Base-by-base conservation (phyloP, 1,140 invertebrate genomes). In the Andrena cerasifolii region DNA sequence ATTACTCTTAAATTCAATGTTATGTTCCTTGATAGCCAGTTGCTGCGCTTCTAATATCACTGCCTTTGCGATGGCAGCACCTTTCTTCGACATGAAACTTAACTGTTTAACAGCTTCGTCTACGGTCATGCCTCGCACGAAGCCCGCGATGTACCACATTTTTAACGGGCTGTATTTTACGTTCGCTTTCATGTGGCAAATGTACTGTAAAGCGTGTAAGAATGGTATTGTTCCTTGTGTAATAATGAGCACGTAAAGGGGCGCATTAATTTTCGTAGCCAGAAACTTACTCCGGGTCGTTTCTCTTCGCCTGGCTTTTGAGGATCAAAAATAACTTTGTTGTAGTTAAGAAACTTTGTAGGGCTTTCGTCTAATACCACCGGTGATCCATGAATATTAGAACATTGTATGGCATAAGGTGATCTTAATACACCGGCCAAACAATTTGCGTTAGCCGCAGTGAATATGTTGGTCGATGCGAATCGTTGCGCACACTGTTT, bases 1-100 rank as follows among this genome's bases (percentile, higher is more conserved):
- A 93, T 99, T 99, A 88, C 96, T 98, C 89, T 95, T 96, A 92
- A 96, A 99, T 93, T 99, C 98, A 40, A 99, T 97, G 94, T 99
- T 97, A 88, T 99, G 98, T 33, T 97, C 90, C 83, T 95, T 94
- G 2, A 99, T 95, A 58, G 98, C 98, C 78, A 97, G 90, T 86
- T 97, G 94, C 89, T 97, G 97, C 4, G 98, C 98, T 94, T 99
- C 98, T 74, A 97, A 89, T 76, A 98, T 94, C 14, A 96, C 94
- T 89, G 98, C 95, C 90, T 96, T 96, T 0, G 96, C 95, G 91
- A 95, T 94, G 33, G 90, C 91, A 53, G 96, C 96, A 56, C 98
- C 98, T 93, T 99, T 99, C 82, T 95, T 96, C 8, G 94, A 89
- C 1, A 97, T 92, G 93, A 98, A 98, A 85, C 94, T 95, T 3